Conservation (phyloP, 2,797 vertebrate genomes). For the Taenioides sp. region DNA sequence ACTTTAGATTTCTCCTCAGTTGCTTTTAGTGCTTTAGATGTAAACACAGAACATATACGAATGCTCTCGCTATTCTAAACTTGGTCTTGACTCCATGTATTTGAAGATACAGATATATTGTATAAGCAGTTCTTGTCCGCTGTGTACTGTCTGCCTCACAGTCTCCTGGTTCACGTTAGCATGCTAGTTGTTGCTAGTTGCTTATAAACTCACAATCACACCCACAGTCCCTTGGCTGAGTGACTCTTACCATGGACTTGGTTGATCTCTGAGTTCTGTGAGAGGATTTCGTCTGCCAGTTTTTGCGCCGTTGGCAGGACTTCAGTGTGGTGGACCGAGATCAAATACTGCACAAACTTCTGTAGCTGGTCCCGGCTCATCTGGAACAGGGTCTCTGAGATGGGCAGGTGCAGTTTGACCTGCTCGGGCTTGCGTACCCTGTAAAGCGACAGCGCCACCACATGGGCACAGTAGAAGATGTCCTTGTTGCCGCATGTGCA, state of each 20-base stretch:
- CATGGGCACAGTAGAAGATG: constrained; percentile 99
- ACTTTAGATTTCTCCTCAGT: too few species aligned
- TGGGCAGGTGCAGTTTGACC: constrained; percentile 98
- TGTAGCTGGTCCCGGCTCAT: constrained; percentile 99
- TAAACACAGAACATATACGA: too few species aligned
- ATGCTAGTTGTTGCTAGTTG: too few species aligned
- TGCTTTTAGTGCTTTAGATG: too few species aligned
- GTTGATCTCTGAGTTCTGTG: constrained; percentile 99
- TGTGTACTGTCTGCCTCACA: too few species aligned
- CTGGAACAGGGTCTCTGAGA: constrained; percentile 98
- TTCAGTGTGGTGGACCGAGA: constrained; percentile 97
- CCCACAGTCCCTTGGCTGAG: too few species aligned
- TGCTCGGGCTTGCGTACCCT: constrained; percentile 96
- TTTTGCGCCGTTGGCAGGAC: constrained; percentile 98
- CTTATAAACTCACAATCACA: too few species aligned
- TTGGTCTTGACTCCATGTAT: too few species aligned
- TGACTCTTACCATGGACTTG: constrained; percentile 94
- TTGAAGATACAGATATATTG: too few species aligned
- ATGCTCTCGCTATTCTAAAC: too few species aligned
- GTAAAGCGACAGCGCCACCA: constrained; percentile 96
- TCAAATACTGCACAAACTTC: constrained; percentile 99
- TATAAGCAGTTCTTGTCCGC: too few species aligned
- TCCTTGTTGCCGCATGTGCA: constrained; percentile 99
- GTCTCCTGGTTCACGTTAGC: too few species aligned
- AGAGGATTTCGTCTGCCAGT: constrained; percentile 97